These are phyloP conservation scores for Torymus auratus DNA, from an alignment of 2,888 invertebrate genomes.

Conservation along the genomic window DNA sequence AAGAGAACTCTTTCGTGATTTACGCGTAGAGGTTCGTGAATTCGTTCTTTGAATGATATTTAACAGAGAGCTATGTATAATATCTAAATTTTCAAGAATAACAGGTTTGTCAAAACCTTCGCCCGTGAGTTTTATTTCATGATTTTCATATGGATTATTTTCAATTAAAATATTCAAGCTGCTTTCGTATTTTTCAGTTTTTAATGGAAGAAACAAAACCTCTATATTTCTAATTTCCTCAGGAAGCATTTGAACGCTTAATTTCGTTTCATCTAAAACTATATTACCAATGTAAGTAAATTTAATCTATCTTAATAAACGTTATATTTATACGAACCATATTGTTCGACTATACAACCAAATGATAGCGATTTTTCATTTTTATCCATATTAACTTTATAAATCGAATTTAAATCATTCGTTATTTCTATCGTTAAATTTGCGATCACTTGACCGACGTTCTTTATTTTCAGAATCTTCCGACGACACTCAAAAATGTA, in stretches of 20 bases:
- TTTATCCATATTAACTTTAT: conserved; percentile 2
- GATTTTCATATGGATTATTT: conserved; percentile 79
- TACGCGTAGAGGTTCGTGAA: neutral
- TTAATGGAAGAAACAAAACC: conserved; percentile 16
- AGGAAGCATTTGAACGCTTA: conserved; percentile 1
- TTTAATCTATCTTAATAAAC: neutral
- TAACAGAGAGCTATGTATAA: conserved; percentile 28
- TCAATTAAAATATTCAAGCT: conserved; percentile 22
- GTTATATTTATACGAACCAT: neutral
- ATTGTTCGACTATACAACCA: neutral
- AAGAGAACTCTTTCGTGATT: neutral
- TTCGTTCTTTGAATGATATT: neutral
- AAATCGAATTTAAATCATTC: conserved; percentile 65
- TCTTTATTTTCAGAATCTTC: conserved; percentile 71
- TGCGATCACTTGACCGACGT: conserved; percentile 73
- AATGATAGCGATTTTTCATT: neutral
- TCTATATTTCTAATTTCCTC: conserved; percentile 4
- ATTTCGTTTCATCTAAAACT: neutral
- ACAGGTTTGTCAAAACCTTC: conserved; percentile 78
- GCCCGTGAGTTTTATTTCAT: conserved; percentile 76
- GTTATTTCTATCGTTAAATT: conserved; percentile 74
- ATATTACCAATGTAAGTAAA: neutral
- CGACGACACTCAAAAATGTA: conserved; percentile 65
- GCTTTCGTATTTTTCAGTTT: conserved; percentile 2
- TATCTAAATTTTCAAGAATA: conserved; percentile 74